Base-by-base conservation (phyloP, 2,113 vertebrate species). In the Acanthisitta chloris region DNA sequence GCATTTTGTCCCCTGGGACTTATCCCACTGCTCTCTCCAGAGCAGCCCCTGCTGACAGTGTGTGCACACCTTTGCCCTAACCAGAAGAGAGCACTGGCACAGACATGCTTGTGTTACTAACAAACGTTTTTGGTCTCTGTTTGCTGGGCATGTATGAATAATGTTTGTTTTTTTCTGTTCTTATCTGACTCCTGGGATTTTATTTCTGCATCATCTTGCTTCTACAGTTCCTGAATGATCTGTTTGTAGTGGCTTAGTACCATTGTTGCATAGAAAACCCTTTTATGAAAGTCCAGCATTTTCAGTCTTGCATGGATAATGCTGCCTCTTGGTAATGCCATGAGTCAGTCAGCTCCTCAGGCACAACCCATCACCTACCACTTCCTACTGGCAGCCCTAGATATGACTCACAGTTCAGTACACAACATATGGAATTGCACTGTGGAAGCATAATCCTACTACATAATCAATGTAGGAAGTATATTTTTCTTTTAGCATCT, bases 261-360 rank as follows among this genome's bases (percentile, higher is more conserved):
- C 40, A 33, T 19, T 48, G n/a, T 33, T 78, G 29, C 42, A 28
- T 18, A 66, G 31, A 17, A 66, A 45, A 55, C 73, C 14, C 36
- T 72, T 2, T 62, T 23, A 6, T 8, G 88, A 90, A 80, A 88
- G 77, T 6, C 5, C 45, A 70, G 23, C 19, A 4, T 93, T 92
- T 88, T 70, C 26, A 54, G 2, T 72, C 54, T 81, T 61, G 65
- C 9, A 14, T 0, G 0, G 62, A 8, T 43, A n/a, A 14, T 52
- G 81, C 17, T 81, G 46, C 57, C 65, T 88, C 15, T 40, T 13
- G 34, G 57, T 36, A 28, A n/a, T 45, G 26, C 88, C 59, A 38
- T 92, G 92, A 88, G 90, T 96, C 94, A 92, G 66, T 51, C 78
- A 85, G 46, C 90, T 76, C 66, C 81, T 90, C 90, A 92, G 95